Percentiles rank a stretch among this genome's conserved stretches.
phyloP scores from a whole-genome alignment of 1,140 invertebrate species.

The Trachymyrmex septentrionalis region DNA sequence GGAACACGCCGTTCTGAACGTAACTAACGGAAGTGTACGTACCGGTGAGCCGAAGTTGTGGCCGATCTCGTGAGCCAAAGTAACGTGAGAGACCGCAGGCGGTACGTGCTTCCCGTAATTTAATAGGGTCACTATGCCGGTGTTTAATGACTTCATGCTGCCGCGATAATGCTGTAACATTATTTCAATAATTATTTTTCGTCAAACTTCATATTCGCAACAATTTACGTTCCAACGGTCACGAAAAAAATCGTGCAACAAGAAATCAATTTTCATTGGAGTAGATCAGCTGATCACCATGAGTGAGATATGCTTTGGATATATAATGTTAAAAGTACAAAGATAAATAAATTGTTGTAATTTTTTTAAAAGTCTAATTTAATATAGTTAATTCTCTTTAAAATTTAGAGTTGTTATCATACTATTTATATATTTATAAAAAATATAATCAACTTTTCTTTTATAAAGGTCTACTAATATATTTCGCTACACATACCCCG shows the following conservation, averaged over 20 bases:
- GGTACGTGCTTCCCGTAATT: constrained; percentile 99
- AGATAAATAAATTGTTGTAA: background rate
- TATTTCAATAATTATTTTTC: constrained; percentile 46
- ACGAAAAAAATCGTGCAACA: background rate
- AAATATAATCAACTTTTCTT: background rate
- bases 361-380: background rate
- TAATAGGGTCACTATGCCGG: constrained; percentile 98
- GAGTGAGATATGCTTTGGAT: background rate
- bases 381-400: background rate
- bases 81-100: constrained; percentile 99
- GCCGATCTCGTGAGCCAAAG: constrained; percentile 99
- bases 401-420: background rate
- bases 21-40: constrained; percentile 81
- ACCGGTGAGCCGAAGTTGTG: constrained; percentile 99
- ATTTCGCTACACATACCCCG: constrained; percentile 89
- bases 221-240: background rate
- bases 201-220: background rate
- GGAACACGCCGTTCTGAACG: constrained; percentile 11
- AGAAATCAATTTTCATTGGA: background rate
- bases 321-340: background rate
- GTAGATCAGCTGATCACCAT: background rate
- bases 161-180: constrained; percentile 95
- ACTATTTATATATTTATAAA: background rate
- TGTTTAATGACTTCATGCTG: constrained; percentile 98
- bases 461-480: background rate